Base-by-base conservation (phyloP, 2,888 invertebrate species). In the Chaetogeoica ovagalla region DNA sequence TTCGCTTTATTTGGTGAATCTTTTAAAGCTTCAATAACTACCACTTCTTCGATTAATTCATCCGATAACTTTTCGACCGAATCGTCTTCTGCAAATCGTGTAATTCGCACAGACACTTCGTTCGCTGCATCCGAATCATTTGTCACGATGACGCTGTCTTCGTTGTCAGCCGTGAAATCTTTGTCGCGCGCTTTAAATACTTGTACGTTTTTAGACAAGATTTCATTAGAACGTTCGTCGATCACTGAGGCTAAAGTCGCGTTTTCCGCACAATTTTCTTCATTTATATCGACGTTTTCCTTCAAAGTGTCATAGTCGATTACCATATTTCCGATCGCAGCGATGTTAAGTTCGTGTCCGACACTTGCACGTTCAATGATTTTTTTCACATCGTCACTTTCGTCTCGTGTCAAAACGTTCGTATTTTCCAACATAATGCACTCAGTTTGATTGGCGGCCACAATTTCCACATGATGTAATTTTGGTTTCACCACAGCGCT, bases 1-100 rank as follows among this genome's bases (percentile, higher is more conserved):
- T 75, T 68, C 71, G 84, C 59, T 55, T 81, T 69, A 68, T 84
- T 82, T 57, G 21, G 21, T 19, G 83, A 23, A n/a, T 82, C 76
- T 17, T 83, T 52, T n/a, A 1, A n/a, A 8, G 48, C 21, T 8
- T 39, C 75, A 17, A 72, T 81, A 74, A 79, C 62, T 79, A 83
- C 82, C 55, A 66, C 66, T 57, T 69, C 73, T 30, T 76, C n/a
- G 9, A 37, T 55, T 21, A 37, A n/a, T 37, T 63, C 15, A 8
- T 52, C 52, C 21, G 63, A 37, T 0, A 52, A 37, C n/a, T 21
- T 17, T 9, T 52, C 17, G 4, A 52, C 48, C 2, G 21, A 13
- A 55, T 9, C 9, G 2, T 37, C 55, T 55, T 55, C 37, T 4
- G 48, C 48, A 13, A 13, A 13, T 13, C 11, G 60, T 60, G 60